A percentile compares a stretch with the other conserved stretches of the same genome.
These are phyloP conservation scores for Oenanthe melanoleuca DNA, from an alignment of 2,113 vertebrate genomes.

Conservation along the genomic window DNA sequence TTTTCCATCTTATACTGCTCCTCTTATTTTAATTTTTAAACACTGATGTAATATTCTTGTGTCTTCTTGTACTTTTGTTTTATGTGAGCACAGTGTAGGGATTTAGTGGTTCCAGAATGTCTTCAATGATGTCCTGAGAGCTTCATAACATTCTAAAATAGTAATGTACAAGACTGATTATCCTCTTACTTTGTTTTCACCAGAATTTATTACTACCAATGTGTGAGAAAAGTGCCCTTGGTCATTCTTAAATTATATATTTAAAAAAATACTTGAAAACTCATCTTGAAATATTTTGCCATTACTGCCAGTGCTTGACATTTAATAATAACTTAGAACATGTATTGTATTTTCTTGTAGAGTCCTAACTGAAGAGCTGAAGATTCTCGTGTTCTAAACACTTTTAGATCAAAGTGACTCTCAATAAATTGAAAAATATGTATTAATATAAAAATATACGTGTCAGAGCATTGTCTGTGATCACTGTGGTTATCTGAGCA, in stretches of 20 bases:
- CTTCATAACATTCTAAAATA: neutral
- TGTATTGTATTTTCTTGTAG: neutral
- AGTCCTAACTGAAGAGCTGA: neutral
- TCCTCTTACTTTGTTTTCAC: neutral
- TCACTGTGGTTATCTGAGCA: neutral
- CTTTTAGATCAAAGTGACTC: neutral
- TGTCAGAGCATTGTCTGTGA: neutral
- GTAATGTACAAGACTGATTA: neutral
- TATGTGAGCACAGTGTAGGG: neutral
- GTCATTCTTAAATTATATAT: neutral
- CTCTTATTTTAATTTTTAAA: constrained; percentile 9
- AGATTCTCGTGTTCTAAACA: neutral
- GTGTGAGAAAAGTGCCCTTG: neutral
- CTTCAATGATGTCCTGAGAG: neutral
- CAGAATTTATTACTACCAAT: neutral
- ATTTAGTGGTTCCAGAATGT: neutral
- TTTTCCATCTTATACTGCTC: neutral
- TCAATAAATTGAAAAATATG: neutral
- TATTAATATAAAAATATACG: neutral
- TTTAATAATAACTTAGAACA: neutral
- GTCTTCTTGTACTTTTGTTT: neutral
- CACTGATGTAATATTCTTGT: neutral
- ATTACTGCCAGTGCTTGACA: neutral
- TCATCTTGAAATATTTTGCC: neutral
- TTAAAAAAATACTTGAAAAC: neutral